phyloP scores from a whole-genome alignment of 2,113 vertebrate genomes.

The Naja naja region DNA sequence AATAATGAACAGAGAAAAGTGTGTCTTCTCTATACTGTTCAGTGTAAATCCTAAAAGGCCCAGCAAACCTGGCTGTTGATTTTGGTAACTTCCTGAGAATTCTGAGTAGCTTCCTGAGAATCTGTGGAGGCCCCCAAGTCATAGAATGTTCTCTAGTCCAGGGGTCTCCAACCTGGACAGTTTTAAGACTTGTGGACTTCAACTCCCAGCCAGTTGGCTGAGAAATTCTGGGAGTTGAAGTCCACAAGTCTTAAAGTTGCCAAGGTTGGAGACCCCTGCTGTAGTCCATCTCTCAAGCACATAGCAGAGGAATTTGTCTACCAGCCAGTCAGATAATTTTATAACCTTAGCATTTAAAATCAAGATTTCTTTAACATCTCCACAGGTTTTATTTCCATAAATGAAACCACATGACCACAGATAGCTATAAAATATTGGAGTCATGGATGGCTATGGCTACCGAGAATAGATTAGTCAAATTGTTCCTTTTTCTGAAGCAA shows the following conservation, averaged over 20 bases:
- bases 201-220: too few species aligned
- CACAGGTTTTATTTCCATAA: not conserved
- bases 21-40: not conserved
- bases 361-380: not conserved
- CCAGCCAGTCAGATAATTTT: not conserved
- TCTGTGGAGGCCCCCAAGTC: not conserved
- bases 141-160: not conserved
- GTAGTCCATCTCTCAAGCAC: not conserved
- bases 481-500: not conserved
- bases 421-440: not conserved
- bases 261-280: not conserved
- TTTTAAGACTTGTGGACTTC: too few species aligned
- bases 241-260: too few species aligned
- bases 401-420: not conserved
- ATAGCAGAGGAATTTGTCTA: not conserved
- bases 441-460: not conserved
- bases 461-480: not conserved
- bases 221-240: too few species aligned
- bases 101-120: not conserved
- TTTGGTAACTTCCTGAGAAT: not conserved
- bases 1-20: not conserved
- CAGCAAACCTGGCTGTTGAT: not conserved
- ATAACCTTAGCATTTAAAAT: not conserved
- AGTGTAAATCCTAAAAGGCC: not conserved
- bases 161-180: too few species aligned